Evolutionary conservation across 2,888 invertebrate genomes (phyloP).

Genomic region (Hyposoter dolosus): DNA sequence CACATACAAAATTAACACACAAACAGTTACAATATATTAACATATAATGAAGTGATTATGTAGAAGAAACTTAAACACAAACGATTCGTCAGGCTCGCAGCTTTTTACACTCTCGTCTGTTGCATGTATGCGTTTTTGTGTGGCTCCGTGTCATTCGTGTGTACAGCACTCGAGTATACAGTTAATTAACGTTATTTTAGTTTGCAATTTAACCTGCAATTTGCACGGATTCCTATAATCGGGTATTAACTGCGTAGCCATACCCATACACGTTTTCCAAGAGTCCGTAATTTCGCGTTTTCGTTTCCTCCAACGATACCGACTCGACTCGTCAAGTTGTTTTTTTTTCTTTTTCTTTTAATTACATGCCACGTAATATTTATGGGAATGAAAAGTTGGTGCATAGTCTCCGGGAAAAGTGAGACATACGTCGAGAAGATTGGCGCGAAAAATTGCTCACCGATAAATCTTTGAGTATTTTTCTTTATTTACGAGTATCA

Average conservation of each 20-base stretch:
- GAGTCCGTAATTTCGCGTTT: constrained; percentile 8
- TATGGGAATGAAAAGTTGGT: constrained; percentile 32
- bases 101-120: constrained; percentile 18
- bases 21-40: constrained; percentile 35
- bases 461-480: constrained; percentile 2
- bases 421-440: not conserved
- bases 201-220: constrained; percentile 48
- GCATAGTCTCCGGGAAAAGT: not conserved
- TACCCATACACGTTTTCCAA: constrained; percentile 22
- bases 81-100: constrained; percentile 31
- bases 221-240: constrained; percentile 43
- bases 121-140: not conserved
- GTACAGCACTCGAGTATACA: constrained; percentile 17
- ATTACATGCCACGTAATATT: constrained; percentile 25
- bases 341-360: not conserved
- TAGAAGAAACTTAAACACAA: constrained; percentile 22
- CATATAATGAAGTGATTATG: constrained; percentile 48
- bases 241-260: constrained; percentile 27
- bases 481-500: not conserved
- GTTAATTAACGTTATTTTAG: constrained; percentile 57
- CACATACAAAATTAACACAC: constrained; percentile 13
- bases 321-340: not conserved
- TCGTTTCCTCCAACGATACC: constrained; percentile 20
- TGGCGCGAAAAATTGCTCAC: not conserved
- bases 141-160: not conserved